Conservation (phyloP, 2,888 invertebrate species). For the Euplexia lucipara region DNA sequence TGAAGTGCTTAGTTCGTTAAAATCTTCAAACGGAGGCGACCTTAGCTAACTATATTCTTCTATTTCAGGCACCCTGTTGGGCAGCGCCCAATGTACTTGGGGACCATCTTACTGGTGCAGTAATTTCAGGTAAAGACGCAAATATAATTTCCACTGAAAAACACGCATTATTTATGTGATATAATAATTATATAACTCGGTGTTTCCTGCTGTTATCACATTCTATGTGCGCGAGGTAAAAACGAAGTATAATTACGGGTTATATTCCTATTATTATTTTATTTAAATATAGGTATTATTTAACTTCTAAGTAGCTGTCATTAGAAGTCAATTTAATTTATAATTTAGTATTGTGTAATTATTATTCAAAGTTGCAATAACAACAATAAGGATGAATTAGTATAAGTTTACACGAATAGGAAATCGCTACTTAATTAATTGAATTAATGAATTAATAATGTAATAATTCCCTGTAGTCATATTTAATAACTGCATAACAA, state of each 20-base stretch:
- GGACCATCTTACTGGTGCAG: constrained; percentile 96
- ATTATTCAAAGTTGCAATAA: not conserved
- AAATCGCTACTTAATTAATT: constrained; percentile 3
- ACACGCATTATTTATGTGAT: not conserved
- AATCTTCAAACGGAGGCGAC: not conserved
- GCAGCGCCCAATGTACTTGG: constrained; percentile 93
- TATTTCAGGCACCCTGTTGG: constrained; percentile 83
- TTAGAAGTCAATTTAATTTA: constrained; percentile 1
- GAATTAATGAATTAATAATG: not conserved
- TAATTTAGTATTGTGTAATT: not conserved
- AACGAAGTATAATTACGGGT: not conserved
- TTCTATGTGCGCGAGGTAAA: not conserved
- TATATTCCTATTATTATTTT: not conserved
- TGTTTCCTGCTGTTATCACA: constrained; percentile 5
- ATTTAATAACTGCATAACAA: not conserved
- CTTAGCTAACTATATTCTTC: constrained; percentile 2
- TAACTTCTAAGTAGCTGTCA: not conserved
- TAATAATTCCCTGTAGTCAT: not conserved
- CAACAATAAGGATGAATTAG: constrained; percentile 8
- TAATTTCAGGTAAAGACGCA: constrained; percentile 83
- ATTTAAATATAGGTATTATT: not conserved
- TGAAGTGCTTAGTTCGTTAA: too few species aligned
- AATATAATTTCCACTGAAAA: not conserved
- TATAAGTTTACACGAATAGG: not conserved
- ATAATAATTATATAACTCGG: not conserved